phyloP scores from a whole-genome alignment of 2,113 vertebrate genomes.

The Thomomys bottae region DNA sequence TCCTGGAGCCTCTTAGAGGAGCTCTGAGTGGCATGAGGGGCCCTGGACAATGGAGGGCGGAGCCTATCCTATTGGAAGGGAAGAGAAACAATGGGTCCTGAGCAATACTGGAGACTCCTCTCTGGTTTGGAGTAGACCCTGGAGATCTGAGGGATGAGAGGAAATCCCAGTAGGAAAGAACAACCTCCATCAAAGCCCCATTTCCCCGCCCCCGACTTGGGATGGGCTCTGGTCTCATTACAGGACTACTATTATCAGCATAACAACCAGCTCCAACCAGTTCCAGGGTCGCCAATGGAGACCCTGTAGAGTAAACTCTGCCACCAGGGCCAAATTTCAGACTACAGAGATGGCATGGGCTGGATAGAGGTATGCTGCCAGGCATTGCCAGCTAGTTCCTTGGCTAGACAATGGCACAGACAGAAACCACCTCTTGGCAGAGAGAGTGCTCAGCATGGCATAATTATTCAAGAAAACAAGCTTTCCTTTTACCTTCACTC shows the following conservation, averaged over 20 bases:
- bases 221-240: neutral
- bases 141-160: neutral
- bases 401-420: fast-evolving
- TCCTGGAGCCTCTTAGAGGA: constrained; percentile 1
- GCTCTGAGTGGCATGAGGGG: constrained; percentile 30
- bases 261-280: no score
- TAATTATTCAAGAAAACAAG: neutral
- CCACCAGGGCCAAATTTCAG: neutral
- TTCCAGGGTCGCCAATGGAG: no score
- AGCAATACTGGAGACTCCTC: neutral
- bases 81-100: neutral
- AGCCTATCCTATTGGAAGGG: neutral
- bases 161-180: neutral
- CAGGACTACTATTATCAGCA: no score
- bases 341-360: neutral
- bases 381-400: fast-evolving
- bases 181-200: no score
- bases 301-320: neutral
- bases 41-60: constrained; percentile 41
- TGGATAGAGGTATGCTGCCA: neutral
- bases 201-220: no score
- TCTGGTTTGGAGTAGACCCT: neutral
- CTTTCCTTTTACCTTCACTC: neutral
- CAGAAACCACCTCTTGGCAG: fast-evolving
- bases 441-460: no score